These are phyloP conservation scores for Propithecus coquereli DNA, from an alignment of 2,113 vertebrate genomes.

Conservation along the genomic window DNA sequence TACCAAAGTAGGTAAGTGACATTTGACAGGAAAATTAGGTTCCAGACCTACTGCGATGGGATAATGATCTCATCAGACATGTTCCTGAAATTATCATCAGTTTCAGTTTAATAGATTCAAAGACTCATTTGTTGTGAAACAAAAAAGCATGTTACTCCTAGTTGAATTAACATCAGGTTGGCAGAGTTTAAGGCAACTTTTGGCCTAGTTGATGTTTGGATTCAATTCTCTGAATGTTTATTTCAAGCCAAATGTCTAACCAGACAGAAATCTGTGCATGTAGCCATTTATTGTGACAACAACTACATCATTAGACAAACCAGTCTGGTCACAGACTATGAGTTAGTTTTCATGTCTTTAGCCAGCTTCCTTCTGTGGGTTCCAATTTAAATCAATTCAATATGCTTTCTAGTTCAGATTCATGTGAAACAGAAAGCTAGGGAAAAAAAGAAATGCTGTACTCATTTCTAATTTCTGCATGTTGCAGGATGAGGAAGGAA, in stretches of 20 bases:
- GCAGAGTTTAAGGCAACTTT: conserved; percentile 62
- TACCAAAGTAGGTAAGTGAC: not conserved
- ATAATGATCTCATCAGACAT: conserved; percentile 18
- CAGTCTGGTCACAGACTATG: conserved; percentile 54
- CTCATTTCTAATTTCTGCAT: conserved; percentile 70
- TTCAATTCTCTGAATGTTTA: conserved; percentile 59
- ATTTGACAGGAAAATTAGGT: not conserved
- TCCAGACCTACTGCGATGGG: not conserved
- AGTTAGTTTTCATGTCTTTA: conserved; percentile 4
- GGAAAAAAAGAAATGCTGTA: not conserved
- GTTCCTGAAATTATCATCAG: conserved; percentile 30
- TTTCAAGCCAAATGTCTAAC: conserved; percentile 55
- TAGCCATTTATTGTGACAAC: conserved; percentile 48
- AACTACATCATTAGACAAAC: conserved; percentile 66
- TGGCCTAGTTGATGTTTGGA: conserved; percentile 50
- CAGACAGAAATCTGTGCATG: conserved; percentile 46
- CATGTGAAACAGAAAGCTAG: conserved; percentile 2
- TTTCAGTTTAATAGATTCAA: conserved; percentile 43
- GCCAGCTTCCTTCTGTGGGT: conserved; percentile 51
- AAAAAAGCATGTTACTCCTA: conserved; percentile 17
- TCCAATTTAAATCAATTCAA: conserved; percentile 60
- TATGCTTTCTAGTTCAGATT: conserved; percentile 33
- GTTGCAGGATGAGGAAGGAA: conserved; percentile 45
- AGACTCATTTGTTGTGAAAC: conserved; percentile 62
- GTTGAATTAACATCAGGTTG: conserved; percentile 24